Percentiles rank a stretch among this genome's conserved stretches.
phyloP scores from a whole-genome alignment of 1,140 invertebrate species.

The Drosophila hydei region DNA sequence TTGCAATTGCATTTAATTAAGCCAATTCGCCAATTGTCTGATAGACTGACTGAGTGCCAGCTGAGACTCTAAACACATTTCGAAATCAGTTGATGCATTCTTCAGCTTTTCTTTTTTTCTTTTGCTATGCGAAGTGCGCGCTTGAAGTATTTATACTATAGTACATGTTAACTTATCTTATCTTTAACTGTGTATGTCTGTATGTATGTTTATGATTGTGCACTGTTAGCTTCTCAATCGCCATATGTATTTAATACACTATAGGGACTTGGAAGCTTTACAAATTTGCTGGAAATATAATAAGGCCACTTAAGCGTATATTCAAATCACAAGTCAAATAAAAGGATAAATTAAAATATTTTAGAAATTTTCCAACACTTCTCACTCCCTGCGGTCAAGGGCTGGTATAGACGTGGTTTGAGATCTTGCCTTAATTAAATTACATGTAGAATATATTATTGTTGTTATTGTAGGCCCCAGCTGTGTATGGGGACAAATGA shows the following conservation, averaged over 20 bases:
- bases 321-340: background rate
- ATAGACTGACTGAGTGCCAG: conserved; percentile 18
- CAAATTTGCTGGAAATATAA: background rate
- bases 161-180: conserved; percentile 55
- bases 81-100: conserved; percentile 33
- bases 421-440: conserved; percentile 62
- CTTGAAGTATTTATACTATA: conserved; percentile 11
- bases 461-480: conserved; percentile 8
- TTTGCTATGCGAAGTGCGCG: background rate
- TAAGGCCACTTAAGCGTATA: background rate
- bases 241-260: conserved; percentile 9
- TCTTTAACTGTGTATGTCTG: conserved; percentile 20
- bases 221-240: conserved; percentile 55
- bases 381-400: conserved; percentile 13
- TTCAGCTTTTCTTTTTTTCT: background rate
- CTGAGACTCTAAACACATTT: conserved; percentile 12
- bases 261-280: background rate
- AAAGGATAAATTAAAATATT: background rate
- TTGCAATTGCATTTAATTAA: conserved; percentile 71
- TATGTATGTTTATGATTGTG: conserved; percentile 18
- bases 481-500: background rate
- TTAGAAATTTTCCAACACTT: conserved; percentile 3
- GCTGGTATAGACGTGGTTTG: background rate
- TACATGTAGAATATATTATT: conserved; percentile 53
- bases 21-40: conserved; percentile 57